Base-by-base conservation (phyloP, 2,888 invertebrate genomes). In the Sylvicola cinctus region DNA sequence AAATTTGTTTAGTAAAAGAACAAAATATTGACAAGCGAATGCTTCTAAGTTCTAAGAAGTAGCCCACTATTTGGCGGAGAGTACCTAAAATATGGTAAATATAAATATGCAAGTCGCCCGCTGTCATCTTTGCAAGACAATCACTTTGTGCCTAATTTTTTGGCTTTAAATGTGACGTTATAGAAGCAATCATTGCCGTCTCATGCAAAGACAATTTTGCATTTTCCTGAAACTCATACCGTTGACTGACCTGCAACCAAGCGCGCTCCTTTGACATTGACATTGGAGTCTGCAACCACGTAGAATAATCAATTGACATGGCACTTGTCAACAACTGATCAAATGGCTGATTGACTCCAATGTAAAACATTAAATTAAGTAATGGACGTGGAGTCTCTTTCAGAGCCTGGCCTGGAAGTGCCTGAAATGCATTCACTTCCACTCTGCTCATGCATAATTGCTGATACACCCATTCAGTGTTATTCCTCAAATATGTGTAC, bases 301-400 rank as follows among this genome's bases (percentile, higher is more conserved):
- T 45, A 3, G 52, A 49, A 43, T 59, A 63, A 44, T 63, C 62
- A 33, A 62, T 60, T 41, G 49, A 51, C 42, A 62, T 46, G 2
- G 55, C 50, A 31, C 61, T 59, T n/a, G 56, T 60, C 29, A 63
- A 42, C 17, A 62, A 48, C 57, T 59, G 76, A 57, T 84, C 81
- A 49, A 83, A 83, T 1, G 72, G 69, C 13, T 63, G 60, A 39
- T 70, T 62, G 20, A 20, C 20, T 10, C 78, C 80, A 37, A 83
- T 79, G 46, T 77, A 77, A 47, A 83, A 84, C 80, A 83, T 81
- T 6, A 70, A 68, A 47, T 76, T 71, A 1, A 80, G 54, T 10
- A 83, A 55, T 0, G 71, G 67, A 0, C 65, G 60, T 28, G 51
- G 47, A 11, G 46, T 44, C 40, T 54, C 51, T 31, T 45, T 45